A percentile compares a stretch with the other conserved stretches of the same genome.
Conservation (phyloP, 2,113 vertebrate genomes). For the Ophthalmolycus amberensis region DNA sequence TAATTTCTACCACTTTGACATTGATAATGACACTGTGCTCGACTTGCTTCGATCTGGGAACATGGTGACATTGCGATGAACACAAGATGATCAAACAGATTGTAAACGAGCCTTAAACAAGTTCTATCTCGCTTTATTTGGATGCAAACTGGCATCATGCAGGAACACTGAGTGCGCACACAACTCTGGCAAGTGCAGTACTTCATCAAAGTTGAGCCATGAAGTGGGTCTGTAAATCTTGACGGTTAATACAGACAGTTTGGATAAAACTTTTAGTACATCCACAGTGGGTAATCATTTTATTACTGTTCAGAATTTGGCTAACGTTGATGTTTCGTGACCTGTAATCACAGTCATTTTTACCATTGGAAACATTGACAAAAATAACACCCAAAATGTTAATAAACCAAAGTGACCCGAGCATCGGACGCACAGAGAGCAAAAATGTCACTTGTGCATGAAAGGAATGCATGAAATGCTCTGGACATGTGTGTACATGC, state of each 20-base stretch:
- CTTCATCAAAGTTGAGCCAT: neutral
- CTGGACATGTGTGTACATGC: slow-evolving; percentile 15
- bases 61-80: neutral
- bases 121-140: neutral
- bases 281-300: neutral
- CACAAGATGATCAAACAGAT: neutral
- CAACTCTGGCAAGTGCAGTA: neutral
- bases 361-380: neutral
- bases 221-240: neutral
- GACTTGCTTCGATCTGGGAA: neutral
- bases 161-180: neutral
- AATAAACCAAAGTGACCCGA: slow-evolving; percentile 10
- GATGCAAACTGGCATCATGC: neutral
- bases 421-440: slow-evolving; percentile 1
- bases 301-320: neutral
- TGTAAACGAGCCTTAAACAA: neutral
- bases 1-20: slow-evolving; percentile 2
- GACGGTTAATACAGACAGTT: neutral
- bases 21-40: neutral
- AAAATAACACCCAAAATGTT: neutral
- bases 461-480: slow-evolving; percentile 40
- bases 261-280: neutral
- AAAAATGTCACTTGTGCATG: slow-evolving; percentile 43
- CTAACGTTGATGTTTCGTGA: neutral
- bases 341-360: neutral